A percentile compares a stretch with the other conserved stretches of the same genome.
phyloP scores from a whole-genome alignment of 2,797 vertebrate genomes.

The Enteromius viviparus region DNA sequence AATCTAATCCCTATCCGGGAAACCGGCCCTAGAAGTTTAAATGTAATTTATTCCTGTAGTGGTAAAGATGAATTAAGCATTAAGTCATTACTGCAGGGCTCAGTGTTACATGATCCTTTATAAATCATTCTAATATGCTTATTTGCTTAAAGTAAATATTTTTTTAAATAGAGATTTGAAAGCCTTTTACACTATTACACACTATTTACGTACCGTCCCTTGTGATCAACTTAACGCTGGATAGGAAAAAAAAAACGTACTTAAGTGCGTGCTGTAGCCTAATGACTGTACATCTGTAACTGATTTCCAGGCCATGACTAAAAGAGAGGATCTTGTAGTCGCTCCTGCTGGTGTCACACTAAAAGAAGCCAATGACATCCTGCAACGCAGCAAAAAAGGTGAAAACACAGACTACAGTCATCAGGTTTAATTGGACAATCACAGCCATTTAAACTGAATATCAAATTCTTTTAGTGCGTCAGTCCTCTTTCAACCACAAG shows the following conservation, averaged over 20 bases:
- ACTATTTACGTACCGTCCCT: background rate
- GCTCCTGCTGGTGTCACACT: conserved; percentile 89
- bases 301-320: conserved; percentile 87
- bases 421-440: background rate
- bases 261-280: background rate
- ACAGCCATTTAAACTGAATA: background rate
- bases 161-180: too few species aligned
- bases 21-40: too few species aligned
- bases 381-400: conserved; percentile 97
- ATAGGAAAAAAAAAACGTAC: background rate
- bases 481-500: background rate
- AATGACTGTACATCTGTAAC: background rate
- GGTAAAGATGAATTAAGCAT: too few species aligned
- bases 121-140: background rate
- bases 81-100: too few species aligned
- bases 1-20: too few species aligned
- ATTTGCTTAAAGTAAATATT: background rate
- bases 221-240: background rate
- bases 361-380: conserved; percentile 94
- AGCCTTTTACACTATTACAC: too few species aligned
- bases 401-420: background rate
- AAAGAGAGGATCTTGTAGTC: conserved; percentile 89
- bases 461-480: background rate
- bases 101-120: background rate
- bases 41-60: too few species aligned